Conservation (phyloP, 2,113 vertebrate genomes). For the Heloderma charlesbogerti region DNA sequence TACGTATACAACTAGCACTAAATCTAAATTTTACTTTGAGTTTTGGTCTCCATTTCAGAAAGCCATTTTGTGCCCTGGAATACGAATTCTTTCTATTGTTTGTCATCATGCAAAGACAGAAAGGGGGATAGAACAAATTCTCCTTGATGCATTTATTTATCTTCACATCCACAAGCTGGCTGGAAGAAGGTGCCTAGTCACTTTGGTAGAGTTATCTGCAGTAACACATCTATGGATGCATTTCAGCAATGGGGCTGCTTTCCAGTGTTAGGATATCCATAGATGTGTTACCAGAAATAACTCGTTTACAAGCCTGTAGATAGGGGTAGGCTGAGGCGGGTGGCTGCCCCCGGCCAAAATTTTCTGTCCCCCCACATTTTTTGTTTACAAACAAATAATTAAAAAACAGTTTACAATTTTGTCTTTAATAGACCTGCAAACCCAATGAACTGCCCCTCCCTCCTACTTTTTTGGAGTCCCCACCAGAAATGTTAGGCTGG, state of each 20-base stretch:
- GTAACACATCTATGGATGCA: background rate
- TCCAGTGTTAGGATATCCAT: background rate
- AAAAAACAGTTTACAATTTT: too few relatives aligned
- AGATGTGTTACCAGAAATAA: background rate
- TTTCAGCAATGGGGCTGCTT: background rate
- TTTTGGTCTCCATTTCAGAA: background rate
- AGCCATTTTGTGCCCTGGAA: background rate
- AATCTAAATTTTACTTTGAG: background rate
- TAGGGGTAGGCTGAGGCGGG: too few relatives aligned
- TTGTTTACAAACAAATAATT: too few relatives aligned
- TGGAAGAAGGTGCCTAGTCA: background rate
- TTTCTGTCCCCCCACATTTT: too few relatives aligned
- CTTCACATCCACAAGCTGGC: background rate
- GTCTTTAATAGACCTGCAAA: too few relatives aligned
- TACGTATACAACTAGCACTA: background rate
- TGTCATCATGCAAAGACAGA: background rate
- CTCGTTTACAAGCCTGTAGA: background rate
- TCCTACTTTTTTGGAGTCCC: too few relatives aligned
- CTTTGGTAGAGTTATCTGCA: background rate
- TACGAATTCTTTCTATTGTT: background rate
- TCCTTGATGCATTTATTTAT: background rate
- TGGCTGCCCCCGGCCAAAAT: too few relatives aligned
- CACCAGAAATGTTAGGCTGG: too few relatives aligned
- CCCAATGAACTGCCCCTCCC: too few relatives aligned
- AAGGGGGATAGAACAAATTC: background rate